Evolutionary conservation across 2,888 invertebrate genomes (phyloP).

Genomic region (Creontiades dilutus): DNA sequence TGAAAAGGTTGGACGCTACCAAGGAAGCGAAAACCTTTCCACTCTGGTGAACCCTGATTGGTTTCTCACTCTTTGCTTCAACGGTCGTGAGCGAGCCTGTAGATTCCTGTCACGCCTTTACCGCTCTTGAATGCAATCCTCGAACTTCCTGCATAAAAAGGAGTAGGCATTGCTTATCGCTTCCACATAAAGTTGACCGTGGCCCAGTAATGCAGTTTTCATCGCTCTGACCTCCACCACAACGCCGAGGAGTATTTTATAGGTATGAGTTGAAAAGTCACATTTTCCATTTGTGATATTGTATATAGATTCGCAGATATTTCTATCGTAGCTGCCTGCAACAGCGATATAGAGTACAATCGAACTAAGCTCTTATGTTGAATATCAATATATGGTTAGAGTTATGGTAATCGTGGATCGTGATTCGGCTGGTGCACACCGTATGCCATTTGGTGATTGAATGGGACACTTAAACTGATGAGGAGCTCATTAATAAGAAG

Average conservation of each 20-base stretch:
- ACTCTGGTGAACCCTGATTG: constrained; percentile 31
- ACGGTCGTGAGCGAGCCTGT: not conserved
- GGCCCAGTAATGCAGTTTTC: not conserved
- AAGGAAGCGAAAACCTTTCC: constrained; percentile 16
- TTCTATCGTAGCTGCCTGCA: too few species aligned
- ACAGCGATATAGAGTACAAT: too few species aligned
- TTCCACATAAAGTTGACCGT: not conserved
- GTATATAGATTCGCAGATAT: too few species aligned
- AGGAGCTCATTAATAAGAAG: too few species aligned
- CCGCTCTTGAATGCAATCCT: not conserved
- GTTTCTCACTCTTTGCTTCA: constrained; percentile 16
- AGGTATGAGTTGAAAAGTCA: not conserved
- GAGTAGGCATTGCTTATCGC: not conserved
- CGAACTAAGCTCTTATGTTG: too few species aligned
- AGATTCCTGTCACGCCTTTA: constrained; percentile 50
- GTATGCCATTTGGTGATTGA: too few species aligned
- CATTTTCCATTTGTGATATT: not conserved
- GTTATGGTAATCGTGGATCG: too few species aligned
- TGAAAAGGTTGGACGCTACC: constrained; percentile 17
- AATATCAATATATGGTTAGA: too few species aligned
- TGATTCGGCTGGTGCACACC: too few species aligned
- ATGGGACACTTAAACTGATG: too few species aligned
- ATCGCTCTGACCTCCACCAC: not conserved
- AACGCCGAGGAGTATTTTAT: not conserved
- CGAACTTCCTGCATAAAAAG: not conserved